phyloP scores from a whole-genome alignment of 64 coral and sea anemone species.

The Montipora cactus region DNA sequence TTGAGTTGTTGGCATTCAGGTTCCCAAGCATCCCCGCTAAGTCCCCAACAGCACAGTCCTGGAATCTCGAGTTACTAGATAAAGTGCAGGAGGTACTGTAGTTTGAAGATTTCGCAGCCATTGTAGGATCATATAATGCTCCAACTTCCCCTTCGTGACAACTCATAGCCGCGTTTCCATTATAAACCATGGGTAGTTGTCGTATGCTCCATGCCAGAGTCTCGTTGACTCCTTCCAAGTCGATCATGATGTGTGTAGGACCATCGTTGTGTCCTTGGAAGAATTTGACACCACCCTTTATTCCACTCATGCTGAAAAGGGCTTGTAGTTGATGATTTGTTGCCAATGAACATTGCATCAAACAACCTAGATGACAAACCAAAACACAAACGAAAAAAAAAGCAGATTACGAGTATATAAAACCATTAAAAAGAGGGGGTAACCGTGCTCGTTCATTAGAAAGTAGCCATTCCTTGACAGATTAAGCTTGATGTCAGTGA shows the following conservation, averaged over 20 bases:
- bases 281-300: slow-evolving; percentile 67
- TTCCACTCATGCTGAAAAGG: slow-evolving; percentile 82
- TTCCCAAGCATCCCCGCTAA: slow-evolving; percentile 63
- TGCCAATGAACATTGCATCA: not conserved
- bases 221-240: slow-evolving; percentile 73
- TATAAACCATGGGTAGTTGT: slow-evolving; percentile 83
- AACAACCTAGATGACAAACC: slow-evolving; percentile 22
- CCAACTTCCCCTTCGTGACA: slow-evolving; percentile 54
- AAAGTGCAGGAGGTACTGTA: slow-evolving; percentile 5
- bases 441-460: too few species aligned
- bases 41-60: slow-evolving; percentile 85
- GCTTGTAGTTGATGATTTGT: slow-evolving; percentile 41
- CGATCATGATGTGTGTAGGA: slow-evolving; percentile 51
- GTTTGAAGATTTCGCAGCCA: slow-evolving; percentile 18
- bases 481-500: too few species aligned
- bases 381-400: not conserved
- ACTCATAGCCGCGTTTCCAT: slow-evolving; percentile 70
- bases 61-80: not conserved
- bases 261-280: not conserved
- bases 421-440: too few species aligned
- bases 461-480: too few species aligned
- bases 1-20: slow-evolving; percentile 27
- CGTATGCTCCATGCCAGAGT: slow-evolving; percentile 55
- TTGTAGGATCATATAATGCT: slow-evolving; percentile 47
- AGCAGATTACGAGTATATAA: too few species aligned